Evolutionary conservation across 2,797 vertebrate genomes (phyloP), one percentile per base, ranked within the genome.

Genomic region (Etheostoma nigrum): DNA sequence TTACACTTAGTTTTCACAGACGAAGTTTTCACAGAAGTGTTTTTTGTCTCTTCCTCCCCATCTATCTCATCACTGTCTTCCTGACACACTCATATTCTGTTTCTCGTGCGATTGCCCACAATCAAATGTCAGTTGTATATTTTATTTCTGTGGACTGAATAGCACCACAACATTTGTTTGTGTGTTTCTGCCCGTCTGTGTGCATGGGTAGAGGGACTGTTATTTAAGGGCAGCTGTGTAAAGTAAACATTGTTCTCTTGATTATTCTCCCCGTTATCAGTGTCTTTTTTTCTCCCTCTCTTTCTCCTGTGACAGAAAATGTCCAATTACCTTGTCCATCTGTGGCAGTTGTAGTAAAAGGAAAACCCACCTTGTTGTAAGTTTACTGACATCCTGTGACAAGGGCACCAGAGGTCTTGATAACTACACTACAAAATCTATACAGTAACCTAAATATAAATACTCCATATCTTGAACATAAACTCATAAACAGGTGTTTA

Each of bases 71-170:
- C 18, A 7, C 53, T 55, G 52, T 83, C 71, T 58, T 72, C 40
- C 52, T 68, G 61, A 72, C 47, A 33, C 15, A 54, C 23, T 70
- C 13, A 1, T 55, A 7, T 61, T 78, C 44, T 57, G 58, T 78
- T 78, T 88, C 52, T 63, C 15, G 33, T 83, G 60, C 13, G 18
- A 85, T 79, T 82, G 82, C 86, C 78, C 85, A 86, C 67, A 87
- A 79, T 85, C 67, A 44, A 16, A 62, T 79, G 57, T 82, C 69
- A 72, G 58, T 64, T 67, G 49, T 73, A 2, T 33, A 19, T 76
- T 87, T 89, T 76, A 19, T 21, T 40, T 83, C 15, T 78, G 69
- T 81, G 74, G 74, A 55, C 36, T 47, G 25, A 70, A 21, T 33
- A 42, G 51, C 58, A 74, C 61, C 40, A 75, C 69, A 52, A 27